Percentiles rank a stretch among this genome's conserved stretches.
phyloP scores from a whole-genome alignment of 2,797 vertebrate species.

The Anabacerthia variegaticeps region DNA sequence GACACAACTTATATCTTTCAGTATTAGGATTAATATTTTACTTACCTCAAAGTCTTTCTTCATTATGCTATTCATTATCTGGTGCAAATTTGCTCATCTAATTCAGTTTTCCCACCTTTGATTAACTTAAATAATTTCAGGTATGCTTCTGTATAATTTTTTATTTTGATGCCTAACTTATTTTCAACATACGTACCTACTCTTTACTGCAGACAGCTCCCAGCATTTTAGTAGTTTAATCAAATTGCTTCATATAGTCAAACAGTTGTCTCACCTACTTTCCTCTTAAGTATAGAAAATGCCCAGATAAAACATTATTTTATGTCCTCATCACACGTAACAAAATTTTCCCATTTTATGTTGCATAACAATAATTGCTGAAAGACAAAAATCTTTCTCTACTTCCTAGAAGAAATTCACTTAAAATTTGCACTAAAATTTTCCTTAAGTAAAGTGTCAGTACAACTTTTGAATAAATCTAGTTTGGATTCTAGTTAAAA shows the following conservation, averaged over 20 bases:
- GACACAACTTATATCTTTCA: background rate
- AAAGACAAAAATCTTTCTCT: background rate
- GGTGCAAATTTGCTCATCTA: background rate
- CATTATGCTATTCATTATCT: background rate
- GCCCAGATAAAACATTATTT: background rate
- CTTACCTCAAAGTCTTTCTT: background rate
- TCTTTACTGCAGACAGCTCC: background rate
- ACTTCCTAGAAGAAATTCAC: background rate
- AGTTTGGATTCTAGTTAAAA: background rate
- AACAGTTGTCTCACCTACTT: background rate
- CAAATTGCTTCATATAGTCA: background rate
- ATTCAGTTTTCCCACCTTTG: background rate
- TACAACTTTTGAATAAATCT: background rate
- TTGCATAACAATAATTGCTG: background rate
- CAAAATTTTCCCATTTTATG: background rate
- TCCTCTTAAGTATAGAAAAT: background rate
- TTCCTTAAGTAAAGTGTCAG: background rate
- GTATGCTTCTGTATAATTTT: background rate
- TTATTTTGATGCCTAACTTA: background rate
- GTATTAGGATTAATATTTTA: background rate
- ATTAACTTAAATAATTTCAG: background rate
- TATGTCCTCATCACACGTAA: background rate
- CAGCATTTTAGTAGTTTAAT: background rate
- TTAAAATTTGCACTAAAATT: background rate
- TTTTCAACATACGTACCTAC: background rate